These are phyloP conservation scores for Diceros bicornis DNA, from an alignment of 2,797 vertebrate species.

Conservation along the genomic window DNA sequence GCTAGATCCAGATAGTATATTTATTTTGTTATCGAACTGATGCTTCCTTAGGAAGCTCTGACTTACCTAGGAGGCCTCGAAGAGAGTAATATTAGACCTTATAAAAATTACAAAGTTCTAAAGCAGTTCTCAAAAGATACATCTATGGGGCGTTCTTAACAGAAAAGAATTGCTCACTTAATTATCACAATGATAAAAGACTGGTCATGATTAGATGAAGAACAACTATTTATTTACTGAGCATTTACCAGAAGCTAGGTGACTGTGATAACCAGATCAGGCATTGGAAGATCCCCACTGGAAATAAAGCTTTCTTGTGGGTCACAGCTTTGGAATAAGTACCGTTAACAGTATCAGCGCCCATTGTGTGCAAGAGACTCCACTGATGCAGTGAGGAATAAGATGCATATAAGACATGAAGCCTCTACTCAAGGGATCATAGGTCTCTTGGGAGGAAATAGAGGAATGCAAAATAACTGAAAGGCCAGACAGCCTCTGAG, in stretches of 20 bases:
- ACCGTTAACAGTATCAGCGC: neutral
- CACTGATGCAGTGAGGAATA: no score
- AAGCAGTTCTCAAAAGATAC: conserved; percentile 55
- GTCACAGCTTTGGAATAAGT: conserved; percentile 9
- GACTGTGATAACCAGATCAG: neutral
- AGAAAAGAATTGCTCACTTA: conserved; percentile 43
- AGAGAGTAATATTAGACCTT: conserved; percentile 1
- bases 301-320: neutral
- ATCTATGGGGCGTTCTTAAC: neutral
- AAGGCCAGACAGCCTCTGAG: neutral
- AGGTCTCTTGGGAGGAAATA: neutral
- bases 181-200: conserved; percentile 50
- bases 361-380: no score
- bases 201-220: neutral
- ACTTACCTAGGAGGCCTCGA: conserved; percentile 8
- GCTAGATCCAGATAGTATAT: neutral
- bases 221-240: neutral
- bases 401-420: neutral
- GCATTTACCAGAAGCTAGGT: neutral
- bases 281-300: neutral
- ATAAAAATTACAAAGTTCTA: conserved; percentile 29
- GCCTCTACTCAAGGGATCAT: neutral
- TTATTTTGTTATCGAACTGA: conserved; percentile 52
- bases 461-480: conserved; percentile 21
- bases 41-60: conserved; percentile 23